Evolutionary conservation across 2,888 invertebrate genomes (phyloP).

Genomic region (Tineola bisselliella): DNA sequence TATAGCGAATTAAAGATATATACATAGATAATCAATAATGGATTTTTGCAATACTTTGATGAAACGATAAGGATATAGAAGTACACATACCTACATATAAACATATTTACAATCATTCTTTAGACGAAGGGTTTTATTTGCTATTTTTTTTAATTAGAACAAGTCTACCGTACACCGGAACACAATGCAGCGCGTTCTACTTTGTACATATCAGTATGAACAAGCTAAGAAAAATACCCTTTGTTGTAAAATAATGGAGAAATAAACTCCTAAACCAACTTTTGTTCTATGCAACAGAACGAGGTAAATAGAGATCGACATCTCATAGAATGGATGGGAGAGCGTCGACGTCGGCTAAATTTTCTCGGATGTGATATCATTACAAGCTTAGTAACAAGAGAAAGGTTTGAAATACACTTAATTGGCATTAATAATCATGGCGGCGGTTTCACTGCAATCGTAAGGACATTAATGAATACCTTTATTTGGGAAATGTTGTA

Average conservation of each 20-base stretch:
- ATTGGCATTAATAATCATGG: not conserved
- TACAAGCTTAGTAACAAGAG: conserved; percentile 17
- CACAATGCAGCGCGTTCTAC: not conserved
- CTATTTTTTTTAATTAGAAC: not conserved
- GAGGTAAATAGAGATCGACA: conserved; percentile 29
- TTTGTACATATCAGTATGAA: not conserved
- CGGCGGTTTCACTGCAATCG: too few relatives aligned
- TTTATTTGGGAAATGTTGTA: too few relatives aligned
- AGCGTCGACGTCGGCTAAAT: conserved; percentile 21
- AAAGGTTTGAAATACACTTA: not conserved
- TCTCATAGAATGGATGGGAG: conserved; percentile 27
- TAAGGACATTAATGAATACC: too few relatives aligned
- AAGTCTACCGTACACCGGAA: not conserved
- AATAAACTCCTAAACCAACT: not conserved
- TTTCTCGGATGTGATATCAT: conserved; percentile 30
- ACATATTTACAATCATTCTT: too few relatives aligned
- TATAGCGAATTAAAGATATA: too few relatives aligned
- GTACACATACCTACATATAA: too few relatives aligned
- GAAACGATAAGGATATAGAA: too few relatives aligned
- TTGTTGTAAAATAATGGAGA: not conserved
- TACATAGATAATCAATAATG: too few relatives aligned
- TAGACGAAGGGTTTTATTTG: not conserved
- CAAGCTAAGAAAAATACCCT: not conserved
- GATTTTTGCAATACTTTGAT: too few relatives aligned
- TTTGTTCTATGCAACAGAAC: conserved; percentile 7